A percentile compares a stretch with the other conserved stretches of the same genome.
Evolutionary conservation across 2,888 invertebrate genomes (phyloP).

Genomic region (Lasioglossum marginatum): DNA sequence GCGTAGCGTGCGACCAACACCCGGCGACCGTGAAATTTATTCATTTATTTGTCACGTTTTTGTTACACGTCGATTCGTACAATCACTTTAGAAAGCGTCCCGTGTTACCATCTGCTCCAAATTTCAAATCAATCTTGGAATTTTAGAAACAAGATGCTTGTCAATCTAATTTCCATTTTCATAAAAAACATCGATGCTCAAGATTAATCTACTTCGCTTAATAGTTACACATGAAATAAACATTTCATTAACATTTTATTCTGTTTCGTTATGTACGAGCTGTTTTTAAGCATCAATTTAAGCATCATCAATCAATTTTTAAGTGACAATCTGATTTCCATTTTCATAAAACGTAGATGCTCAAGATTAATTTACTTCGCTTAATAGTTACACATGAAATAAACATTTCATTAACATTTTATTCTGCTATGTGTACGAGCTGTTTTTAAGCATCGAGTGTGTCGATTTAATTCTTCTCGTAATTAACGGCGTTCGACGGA

Average conservation of each 20-base stretch:
- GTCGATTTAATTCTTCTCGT: background rate
- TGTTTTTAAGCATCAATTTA: too few relatives aligned
- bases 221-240: background rate
- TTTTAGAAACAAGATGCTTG: background rate
- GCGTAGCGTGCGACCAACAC: constrained; percentile 62
- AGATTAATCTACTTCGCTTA: background rate
- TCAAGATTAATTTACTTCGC: too few relatives aligned
- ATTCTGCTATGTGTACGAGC: too few relatives aligned
- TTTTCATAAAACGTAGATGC: too few relatives aligned
- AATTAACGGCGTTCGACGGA: background rate
- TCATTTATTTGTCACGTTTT: constrained; percentile 13
- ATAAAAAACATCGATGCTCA: background rate
- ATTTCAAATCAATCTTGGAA: background rate
- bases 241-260: background rate
- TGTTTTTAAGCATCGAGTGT: background rate
- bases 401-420: too few relatives aligned
- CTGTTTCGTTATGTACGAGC: background rate
- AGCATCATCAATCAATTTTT: too few relatives aligned
- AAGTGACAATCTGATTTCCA: too few relatives aligned
- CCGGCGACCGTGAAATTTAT: constrained; percentile 3
- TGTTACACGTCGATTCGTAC: constrained; percentile 1
- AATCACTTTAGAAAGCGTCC: background rate
- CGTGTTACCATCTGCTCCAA: background rate
- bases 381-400: too few relatives aligned
- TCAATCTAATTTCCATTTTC: background rate